Evolutionary conservation across 1,140 invertebrate species (phyloP).

Genomic region (Saccostrea glomerata): DNA sequence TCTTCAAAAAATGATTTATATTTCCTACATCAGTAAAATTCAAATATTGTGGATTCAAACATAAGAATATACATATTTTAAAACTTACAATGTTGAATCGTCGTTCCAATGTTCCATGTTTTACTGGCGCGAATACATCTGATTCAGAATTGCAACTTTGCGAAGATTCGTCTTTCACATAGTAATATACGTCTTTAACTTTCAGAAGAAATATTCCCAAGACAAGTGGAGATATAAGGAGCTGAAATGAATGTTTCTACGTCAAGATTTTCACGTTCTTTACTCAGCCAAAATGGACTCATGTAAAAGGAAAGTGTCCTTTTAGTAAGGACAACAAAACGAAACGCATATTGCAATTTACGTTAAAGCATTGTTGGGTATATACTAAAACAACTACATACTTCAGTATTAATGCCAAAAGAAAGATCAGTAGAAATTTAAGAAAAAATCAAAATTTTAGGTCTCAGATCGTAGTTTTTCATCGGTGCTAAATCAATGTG

Average conservation of each 20-base stretch:
- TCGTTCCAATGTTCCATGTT: neutral
- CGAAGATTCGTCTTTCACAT: neutral
- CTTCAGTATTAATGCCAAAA: too few species aligned
- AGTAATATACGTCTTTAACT: conserved; percentile 27
- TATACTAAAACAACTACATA: too few species aligned
- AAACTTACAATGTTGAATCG: neutral
- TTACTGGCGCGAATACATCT: neutral
- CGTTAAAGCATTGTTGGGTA: too few species aligned
- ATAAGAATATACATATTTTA: neutral
- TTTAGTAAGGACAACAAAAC: too few species aligned
- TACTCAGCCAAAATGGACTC: too few species aligned
- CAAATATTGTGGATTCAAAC: neutral
- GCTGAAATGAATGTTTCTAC: neutral
- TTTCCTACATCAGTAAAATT: neutral
- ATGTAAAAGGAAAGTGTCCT: too few species aligned
- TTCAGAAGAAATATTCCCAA: conserved; percentile 32
- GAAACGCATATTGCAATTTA: too few species aligned
- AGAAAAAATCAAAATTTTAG: too few species aligned
- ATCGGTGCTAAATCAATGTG: too few species aligned
- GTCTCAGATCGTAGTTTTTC: too few species aligned
- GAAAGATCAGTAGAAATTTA: too few species aligned
- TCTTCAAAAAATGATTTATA: neutral
- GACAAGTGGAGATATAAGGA: conserved; percentile 10
- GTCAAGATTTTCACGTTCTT: too few species aligned
- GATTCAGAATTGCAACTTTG: neutral